These are phyloP conservation scores for Eremobia ochroleuca DNA, from an alignment of 2,888 invertebrate genomes.

Conservation along the genomic window DNA sequence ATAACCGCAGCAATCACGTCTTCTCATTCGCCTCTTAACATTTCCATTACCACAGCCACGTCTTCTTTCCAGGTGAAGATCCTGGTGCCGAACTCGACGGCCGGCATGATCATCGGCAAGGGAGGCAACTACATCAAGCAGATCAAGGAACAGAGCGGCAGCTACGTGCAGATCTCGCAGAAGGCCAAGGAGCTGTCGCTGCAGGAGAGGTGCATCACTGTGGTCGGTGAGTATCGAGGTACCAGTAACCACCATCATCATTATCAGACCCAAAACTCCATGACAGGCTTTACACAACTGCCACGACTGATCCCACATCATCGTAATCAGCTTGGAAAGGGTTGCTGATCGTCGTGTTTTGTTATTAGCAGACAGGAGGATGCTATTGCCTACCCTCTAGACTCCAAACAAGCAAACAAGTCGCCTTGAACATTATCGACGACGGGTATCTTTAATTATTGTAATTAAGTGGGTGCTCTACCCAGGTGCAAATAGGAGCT, in stretches of 20 bases:
- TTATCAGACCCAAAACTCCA: conserved; percentile 34
- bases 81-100: conserved; percentile 98
- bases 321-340: conserved; percentile 28
- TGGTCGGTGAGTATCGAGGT: conserved; percentile 92
- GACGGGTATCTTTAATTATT: conserved; percentile 38
- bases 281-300: conserved; percentile 29
- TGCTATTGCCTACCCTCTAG: neutral
- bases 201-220: conserved; percentile 98
- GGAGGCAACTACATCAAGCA: conserved; percentile 99
- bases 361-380: conserved; percentile 1
- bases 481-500: conserved; percentile 52
- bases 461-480: conserved; percentile 39
- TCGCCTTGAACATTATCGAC: conserved; percentile 18
- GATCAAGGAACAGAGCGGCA: conserved; percentile 98
- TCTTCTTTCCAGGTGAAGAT: conserved; percentile 94
- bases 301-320: conserved; percentile 14
- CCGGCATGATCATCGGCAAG: conserved; percentile 99
- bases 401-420: neutral
- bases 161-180: conserved; percentile 99
- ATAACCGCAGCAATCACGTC: conserved; percentile 55
- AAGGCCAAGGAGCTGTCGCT: conserved; percentile 98
- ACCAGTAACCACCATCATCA: conserved; percentile 45
- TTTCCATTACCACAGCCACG: conserved; percentile 58
- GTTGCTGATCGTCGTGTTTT: conserved; percentile 16
- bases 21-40: conserved; percentile 62